These are phyloP conservation scores for Muntiacus reevesi DNA, from an alignment of 2,113 vertebrate genomes.

Conservation along the genomic window DNA sequence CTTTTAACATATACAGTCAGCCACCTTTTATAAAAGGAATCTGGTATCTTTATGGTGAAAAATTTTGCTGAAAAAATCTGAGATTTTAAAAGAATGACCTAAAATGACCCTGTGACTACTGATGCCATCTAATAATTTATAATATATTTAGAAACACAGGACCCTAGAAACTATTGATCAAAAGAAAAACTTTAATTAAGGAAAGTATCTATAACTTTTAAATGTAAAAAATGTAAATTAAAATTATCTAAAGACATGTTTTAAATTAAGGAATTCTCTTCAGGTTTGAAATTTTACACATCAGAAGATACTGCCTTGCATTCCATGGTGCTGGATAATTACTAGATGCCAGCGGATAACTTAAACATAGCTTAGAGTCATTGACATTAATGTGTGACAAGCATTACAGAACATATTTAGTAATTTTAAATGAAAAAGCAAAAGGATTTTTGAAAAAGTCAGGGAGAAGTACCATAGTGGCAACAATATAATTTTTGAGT, in stretches of 20 bases:
- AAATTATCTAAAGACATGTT: constrained; percentile 67
- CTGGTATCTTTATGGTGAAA: background rate
- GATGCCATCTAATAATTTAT: background rate
- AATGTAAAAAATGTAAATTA: constrained; percentile 71
- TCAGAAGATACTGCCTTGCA: constrained; percentile 83
- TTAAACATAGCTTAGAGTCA: constrained; percentile 87
- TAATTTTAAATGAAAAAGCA: constrained; percentile 78
- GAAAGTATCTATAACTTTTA: constrained; percentile 43
- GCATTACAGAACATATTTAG: constrained; percentile 80
- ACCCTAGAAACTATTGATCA: background rate
- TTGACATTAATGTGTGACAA: constrained; percentile 85
- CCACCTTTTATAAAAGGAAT: background rate
- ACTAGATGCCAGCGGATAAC: constrained; percentile 87
- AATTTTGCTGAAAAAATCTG: constrained; percentile 48
- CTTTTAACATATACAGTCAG: background rate
- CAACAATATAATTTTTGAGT: constrained; percentile 48
- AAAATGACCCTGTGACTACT: background rate
- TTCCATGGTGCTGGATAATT: constrained; percentile 86
- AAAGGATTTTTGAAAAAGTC: constrained; percentile 68
- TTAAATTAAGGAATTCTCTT: constrained; percentile 74
- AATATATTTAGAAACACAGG: background rate
- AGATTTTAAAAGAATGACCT: background rate
- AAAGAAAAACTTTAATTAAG: constrained; percentile 12
- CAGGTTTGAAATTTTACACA: constrained; percentile 85
- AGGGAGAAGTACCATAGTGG: constrained; percentile 59